A percentile compares a stretch with the other conserved stretches of the same genome.
These are phyloP conservation scores for Yponomeuta evonymella DNA, from an alignment of 2,888 invertebrate genomes.

Conservation along the genomic window DNA sequence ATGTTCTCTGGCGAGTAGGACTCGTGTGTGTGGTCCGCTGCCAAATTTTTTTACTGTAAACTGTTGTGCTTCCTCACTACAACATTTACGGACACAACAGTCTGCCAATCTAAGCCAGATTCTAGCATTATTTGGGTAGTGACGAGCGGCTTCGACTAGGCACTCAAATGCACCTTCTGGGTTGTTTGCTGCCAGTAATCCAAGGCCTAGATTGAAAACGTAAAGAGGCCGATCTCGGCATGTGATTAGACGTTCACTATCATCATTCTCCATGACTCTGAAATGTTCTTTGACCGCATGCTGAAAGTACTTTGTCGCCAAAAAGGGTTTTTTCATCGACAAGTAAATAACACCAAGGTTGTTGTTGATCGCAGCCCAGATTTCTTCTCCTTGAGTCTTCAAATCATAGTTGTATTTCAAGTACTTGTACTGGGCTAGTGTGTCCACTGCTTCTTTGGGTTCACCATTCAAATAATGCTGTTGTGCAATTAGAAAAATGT, in stretches of 20 bases:
- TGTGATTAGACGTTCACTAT: slow-evolving; percentile 55
- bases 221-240: slow-evolving; percentile 77
- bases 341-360: slow-evolving; percentile 89
- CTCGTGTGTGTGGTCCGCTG: slow-evolving; percentile 62
- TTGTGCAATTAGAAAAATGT: slow-evolving; percentile 63
- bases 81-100: slow-evolving; percentile 87
- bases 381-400: slow-evolving; percentile 64
- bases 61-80: slow-evolving; percentile 70
- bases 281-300: slow-evolving; percentile 86
- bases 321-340: slow-evolving; percentile 86
- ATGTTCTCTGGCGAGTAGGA: slow-evolving; percentile 53
- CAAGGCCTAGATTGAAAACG: slow-evolving; percentile 89
- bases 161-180: slow-evolving; percentile 93
- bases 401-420: slow-evolving; percentile 57
- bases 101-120: slow-evolving; percentile 96
- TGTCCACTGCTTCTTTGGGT: slow-evolving; percentile 55
- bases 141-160: slow-evolving; percentile 88
- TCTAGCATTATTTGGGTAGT: slow-evolving; percentile 90
- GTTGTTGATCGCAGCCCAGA: slow-evolving; percentile 80
- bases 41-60: slow-evolving; percentile 64
- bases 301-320: slow-evolving; percentile 87
- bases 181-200: slow-evolving; percentile 87
- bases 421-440: slow-evolving; percentile 54
- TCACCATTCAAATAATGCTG: slow-evolving; percentile 65
- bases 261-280: slow-evolving; percentile 59